These are phyloP conservation scores for Eumaeus atala DNA, from an alignment of 1,140 invertebrate genomes.

Conservation along the genomic window DNA sequence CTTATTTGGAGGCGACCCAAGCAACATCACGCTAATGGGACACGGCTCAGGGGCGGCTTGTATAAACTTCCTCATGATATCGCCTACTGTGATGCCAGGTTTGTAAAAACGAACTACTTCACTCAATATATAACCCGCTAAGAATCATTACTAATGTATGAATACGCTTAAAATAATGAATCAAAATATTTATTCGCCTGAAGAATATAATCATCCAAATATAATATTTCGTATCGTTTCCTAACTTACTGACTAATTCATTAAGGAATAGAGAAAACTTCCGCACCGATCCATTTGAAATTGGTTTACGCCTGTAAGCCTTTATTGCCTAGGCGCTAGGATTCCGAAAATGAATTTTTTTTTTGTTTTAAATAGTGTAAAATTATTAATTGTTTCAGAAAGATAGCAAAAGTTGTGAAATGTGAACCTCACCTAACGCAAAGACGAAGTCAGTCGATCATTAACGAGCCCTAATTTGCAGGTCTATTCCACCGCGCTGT, in stretches of 20 bases:
- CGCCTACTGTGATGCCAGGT: slow-evolving; percentile 94
- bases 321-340: no score
- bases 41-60: slow-evolving; percentile 95
- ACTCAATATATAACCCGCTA: no score
- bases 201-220: background rate
- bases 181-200: background rate
- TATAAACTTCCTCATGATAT: slow-evolving; percentile 95
- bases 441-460: no score
- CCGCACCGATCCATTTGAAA: no score
- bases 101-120: background rate
- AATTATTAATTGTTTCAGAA: no score
- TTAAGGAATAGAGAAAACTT: no score
- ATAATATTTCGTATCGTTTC: background rate
- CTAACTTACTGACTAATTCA: no score
- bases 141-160: background rate
- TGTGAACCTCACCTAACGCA: no score
- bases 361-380: no score
- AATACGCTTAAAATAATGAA: slow-evolving; percentile 1
- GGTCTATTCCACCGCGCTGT: slow-evolving; percentile 93
- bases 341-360: no score
- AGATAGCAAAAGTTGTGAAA: no score
- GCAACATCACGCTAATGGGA: slow-evolving; percentile 92
- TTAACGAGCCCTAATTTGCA: slow-evolving; percentile 30
- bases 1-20: slow-evolving; percentile 91
- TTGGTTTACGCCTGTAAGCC: no score